Percentiles rank a stretch among this genome's conserved stretches.
Conservation (phyloP, 2,113 vertebrate genomes). For the Eclectus roratus region DNA sequence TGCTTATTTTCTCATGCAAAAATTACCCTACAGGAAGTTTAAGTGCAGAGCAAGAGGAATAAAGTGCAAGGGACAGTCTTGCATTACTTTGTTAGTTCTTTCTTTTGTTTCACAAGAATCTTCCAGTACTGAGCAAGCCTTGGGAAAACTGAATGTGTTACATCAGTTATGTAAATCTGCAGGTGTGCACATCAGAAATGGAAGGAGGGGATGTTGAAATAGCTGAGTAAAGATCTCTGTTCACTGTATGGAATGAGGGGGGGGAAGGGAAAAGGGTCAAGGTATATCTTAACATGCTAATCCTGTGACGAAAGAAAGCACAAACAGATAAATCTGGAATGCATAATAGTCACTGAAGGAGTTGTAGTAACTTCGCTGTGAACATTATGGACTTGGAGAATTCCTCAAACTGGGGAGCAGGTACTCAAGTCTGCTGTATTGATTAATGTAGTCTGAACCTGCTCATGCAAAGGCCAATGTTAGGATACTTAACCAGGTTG, state of each 20-base stretch:
- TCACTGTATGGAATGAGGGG: not conserved
- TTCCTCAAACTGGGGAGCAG: not conserved
- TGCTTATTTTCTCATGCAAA: not conserved
- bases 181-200: not conserved
- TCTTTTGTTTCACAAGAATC: not conserved
- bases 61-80: not conserved
- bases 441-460: not conserved
- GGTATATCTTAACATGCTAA: not conserved
- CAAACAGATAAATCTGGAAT: not conserved
- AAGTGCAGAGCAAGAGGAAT: not conserved
- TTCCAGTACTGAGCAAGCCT: not conserved
- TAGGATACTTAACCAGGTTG: not conserved
- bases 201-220: not conserved
- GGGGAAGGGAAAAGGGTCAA: not conserved
- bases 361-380: not conserved
- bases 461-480: not conserved
- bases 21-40: not conserved
- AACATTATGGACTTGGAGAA: not conserved
- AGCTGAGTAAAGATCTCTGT: not conserved
- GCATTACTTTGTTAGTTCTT: not conserved
- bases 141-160: not conserved
- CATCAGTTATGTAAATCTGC: not conserved
- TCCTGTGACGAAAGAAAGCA: not conserved
- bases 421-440: not conserved
- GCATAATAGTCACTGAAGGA: not conserved